phyloP scores from a whole-genome alignment of 2,113 vertebrate genomes.

The Nasalis larvatus region DNA sequence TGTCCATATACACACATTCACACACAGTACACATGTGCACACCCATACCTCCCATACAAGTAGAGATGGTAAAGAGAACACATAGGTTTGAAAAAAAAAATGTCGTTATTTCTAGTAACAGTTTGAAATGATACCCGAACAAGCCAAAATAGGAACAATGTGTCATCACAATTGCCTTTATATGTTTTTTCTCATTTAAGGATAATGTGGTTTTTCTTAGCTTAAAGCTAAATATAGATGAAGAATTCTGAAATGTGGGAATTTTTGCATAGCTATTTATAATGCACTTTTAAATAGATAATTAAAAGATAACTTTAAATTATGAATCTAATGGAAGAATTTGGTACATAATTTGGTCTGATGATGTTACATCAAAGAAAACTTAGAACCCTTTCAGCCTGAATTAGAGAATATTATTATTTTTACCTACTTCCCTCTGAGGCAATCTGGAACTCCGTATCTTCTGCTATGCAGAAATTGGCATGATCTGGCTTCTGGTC shows the following conservation, averaged over 20 bases:
- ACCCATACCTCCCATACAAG: neutral
- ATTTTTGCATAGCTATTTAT: slow-evolving; percentile 33
- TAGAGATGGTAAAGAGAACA: neutral
- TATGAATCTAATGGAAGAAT: neutral
- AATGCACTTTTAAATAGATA: neutral
- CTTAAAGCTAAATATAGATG: slow-evolving; percentile 8
- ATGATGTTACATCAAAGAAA: neutral
- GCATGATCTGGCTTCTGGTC: neutral
- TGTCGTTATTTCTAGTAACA: slow-evolving; percentile 9
- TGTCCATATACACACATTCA: neutral
- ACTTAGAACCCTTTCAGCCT: neutral
- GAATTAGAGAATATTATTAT: neutral
- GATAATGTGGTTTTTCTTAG: neutral
- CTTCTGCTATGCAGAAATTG: neutral
- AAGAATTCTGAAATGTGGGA: slow-evolving; percentile 30
- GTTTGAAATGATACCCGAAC: neutral
- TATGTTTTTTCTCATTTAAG: neutral
- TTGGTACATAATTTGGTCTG: neutral
- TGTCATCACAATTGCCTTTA: neutral
- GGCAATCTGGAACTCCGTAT: neutral
- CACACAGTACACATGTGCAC: neutral
- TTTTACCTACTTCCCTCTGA: neutral
- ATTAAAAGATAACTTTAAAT: slow-evolving; percentile 3
- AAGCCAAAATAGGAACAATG: neutral
- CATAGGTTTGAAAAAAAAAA: neutral